phyloP scores from a whole-genome alignment of 2,797 vertebrate genomes.

The Pelodytes ibericus region DNA sequence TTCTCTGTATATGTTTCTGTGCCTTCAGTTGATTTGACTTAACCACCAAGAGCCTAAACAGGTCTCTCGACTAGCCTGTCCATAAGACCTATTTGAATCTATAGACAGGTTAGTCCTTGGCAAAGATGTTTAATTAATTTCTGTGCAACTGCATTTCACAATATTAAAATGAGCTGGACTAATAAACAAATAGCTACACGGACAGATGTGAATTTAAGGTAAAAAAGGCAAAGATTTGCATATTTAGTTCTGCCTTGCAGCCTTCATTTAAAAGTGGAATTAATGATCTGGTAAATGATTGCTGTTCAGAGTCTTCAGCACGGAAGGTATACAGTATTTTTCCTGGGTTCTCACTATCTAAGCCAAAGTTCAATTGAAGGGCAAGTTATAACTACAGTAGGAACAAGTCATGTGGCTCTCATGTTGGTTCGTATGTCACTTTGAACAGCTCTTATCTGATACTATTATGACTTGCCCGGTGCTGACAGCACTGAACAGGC shows the following conservation, averaged over 20 bases:
- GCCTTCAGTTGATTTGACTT: too few relatives aligned
- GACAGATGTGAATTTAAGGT: conserved; percentile 71
- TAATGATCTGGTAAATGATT: conserved; percentile 76
- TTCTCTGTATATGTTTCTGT: too few relatives aligned
- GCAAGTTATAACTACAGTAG: conserved; percentile 81
- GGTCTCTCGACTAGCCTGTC: too few relatives aligned
- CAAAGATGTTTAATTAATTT: conserved; percentile 13
- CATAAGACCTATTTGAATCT: too few relatives aligned
- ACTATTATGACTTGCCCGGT: conserved; percentile 91
- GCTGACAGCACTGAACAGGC: conserved; percentile 96
- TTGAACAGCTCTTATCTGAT: conserved; percentile 90
- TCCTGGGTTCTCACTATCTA: conserved; percentile 71
- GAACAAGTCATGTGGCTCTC: conserved; percentile 86
- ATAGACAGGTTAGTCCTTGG: too few relatives aligned
- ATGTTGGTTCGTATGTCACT: conserved; percentile 83
- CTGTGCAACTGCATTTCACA: conserved; percentile 30
- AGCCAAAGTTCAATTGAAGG: conserved; percentile 98
- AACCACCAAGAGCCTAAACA: too few relatives aligned
- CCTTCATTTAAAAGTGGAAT: conserved; percentile 70
- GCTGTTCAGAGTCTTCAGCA: conserved; percentile 66
- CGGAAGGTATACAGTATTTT: conserved; percentile 54
- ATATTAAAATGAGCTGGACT: conserved; percentile 61
- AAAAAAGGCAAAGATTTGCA: conserved; percentile 71
- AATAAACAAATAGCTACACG: conserved; percentile 61
- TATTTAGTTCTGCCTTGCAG: conserved; percentile 74